Evolutionary conservation across 2,888 invertebrate genomes (phyloP), one percentile per base, ranked within the genome.

Genomic region (Tridacna gigas): DNA sequence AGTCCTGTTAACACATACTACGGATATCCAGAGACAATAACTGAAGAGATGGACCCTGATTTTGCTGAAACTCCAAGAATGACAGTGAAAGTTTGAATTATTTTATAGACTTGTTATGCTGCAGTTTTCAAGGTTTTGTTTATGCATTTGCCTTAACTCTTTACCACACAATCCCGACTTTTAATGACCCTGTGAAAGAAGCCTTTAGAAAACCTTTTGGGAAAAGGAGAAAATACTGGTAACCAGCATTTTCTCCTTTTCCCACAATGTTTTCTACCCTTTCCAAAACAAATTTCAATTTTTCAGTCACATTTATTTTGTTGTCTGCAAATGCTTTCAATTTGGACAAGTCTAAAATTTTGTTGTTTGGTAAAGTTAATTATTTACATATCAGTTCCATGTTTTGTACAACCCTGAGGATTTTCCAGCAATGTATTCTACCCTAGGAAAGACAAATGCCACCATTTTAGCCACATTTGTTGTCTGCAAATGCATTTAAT

Each of bases 1-100:
- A 71, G 56, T 47, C 69, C 56, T 0, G 20, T 37, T 18, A 47
- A 56, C 37, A 71, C 67, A 26, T 51, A 37, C 45, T 67, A 47
- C 37, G 45, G 56, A 11, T 77, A 77, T 25, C 56, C 48, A 37
- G 61, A 77, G n/a, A 56, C 77, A 9, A 77, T 77, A 22, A 56
- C 67, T 22, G 77, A 77, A 28, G 77, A 71, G 45, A 61, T 69
- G 20, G 45, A 56, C 28, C 25, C 25, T 5, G 28, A 25, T 28
- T 12, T 25, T 18, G 22, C 12, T 47, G 66, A 66, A 51, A 51
- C 71, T 25, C 71, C 51, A n/a, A 45, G 51, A 48, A 71, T 51
- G 9, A 45, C 45, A n/a, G 1, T 51, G 22, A 71, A 51, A 25
- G 71, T 47, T 22, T 71, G 26, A 51, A 9, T 25, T 56, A 11